Evolutionary conservation across 2,113 vertebrate species (phyloP).

Genomic region (Sitta europaea): DNA sequence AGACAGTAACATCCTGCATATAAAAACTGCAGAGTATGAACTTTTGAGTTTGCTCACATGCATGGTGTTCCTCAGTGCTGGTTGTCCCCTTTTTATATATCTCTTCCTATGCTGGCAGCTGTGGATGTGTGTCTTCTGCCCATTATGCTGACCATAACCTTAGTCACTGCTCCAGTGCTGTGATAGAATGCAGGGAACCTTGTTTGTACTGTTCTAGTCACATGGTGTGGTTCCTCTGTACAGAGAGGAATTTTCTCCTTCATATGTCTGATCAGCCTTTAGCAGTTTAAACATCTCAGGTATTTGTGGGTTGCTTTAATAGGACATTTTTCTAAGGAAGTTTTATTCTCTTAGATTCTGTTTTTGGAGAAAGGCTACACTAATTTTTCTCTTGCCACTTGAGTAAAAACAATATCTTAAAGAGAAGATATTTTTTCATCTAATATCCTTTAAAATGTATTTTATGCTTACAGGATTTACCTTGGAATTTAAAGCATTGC

Average conservation of each 20-base stretch:
- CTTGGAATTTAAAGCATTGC: not conserved
- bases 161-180: not conserved
- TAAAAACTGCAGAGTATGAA: not conserved
- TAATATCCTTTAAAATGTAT: not conserved
- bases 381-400: not conserved
- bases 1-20: not conserved
- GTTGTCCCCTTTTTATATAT: not conserved
- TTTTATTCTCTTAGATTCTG: not conserved
- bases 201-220: not conserved
- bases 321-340: not conserved
- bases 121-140: not conserved
- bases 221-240: not conserved
- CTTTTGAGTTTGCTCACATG: not conserved
- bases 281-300: not conserved
- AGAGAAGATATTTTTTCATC: not conserved
- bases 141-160: not conserved
- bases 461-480: not conserved
- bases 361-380: not conserved
- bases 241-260: not conserved
- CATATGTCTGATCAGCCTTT: not conserved
- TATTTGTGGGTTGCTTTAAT: not conserved
- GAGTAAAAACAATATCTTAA: not conserved
- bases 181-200: accelerated
- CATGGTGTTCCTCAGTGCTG: not conserved
- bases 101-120: not conserved